Conservation (phyloP, 2,113 vertebrate species). For the Pygoscelis adeliae region DNA sequence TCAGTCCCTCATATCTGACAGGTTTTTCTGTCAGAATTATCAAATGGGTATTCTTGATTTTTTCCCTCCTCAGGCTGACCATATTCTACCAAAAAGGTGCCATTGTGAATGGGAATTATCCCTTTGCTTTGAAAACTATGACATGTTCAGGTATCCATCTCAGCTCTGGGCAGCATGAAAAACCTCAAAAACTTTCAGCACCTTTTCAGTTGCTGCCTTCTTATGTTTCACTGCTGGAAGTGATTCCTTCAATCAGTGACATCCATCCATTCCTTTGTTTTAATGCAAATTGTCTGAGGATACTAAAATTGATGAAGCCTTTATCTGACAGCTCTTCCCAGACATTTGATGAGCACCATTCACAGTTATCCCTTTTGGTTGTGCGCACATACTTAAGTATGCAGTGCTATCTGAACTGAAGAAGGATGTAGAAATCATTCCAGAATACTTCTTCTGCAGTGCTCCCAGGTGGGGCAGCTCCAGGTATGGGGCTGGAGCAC, state of each 20-base stretch:
- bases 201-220: not conserved
- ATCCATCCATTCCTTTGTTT: not conserved
- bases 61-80: not conserved
- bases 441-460: not conserved
- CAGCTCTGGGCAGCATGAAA: not conserved
- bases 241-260: not conserved
- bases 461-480: not conserved
- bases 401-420: not conserved
- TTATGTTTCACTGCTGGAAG: not conserved
- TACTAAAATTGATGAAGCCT: not conserved
- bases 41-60: not conserved
- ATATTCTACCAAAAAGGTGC: not conserved
- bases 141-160: not conserved
- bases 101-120: not conserved
- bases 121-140: not conserved
- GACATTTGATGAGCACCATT: not conserved
- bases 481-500: not conserved
- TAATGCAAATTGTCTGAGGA: not conserved
- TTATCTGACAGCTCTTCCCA: not conserved
- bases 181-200: not conserved
- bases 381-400: not conserved
- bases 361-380: not conserved
- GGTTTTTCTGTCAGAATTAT: not conserved
- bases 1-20: not conserved
- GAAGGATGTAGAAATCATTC: not conserved